phyloP scores from a whole-genome alignment of 2,113 vertebrate genomes.

The Castor canadensis region DNA sequence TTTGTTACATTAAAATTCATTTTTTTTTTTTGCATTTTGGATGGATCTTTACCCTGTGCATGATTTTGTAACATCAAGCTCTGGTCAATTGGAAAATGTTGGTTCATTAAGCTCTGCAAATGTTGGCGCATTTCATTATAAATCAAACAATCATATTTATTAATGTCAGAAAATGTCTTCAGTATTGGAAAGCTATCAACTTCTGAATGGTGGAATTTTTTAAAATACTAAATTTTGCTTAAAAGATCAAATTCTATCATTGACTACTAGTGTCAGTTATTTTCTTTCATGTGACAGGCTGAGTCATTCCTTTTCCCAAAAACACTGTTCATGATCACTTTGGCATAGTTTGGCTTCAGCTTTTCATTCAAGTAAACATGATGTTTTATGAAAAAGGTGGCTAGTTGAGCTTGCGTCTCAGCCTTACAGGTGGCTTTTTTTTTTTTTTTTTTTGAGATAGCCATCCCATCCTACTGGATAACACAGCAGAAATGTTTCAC shows the following conservation, averaged over 20 bases:
- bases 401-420: not conserved
- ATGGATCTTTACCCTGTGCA: not conserved
- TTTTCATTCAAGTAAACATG: not conserved
- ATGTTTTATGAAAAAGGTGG: not conserved
- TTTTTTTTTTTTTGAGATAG: not conserved
- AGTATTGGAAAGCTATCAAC: not conserved
- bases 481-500: not conserved
- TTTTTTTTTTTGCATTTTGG: not conserved
- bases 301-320: not conserved
- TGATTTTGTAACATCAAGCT: not conserved
- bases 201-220: not conserved
- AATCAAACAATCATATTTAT: not conserved
- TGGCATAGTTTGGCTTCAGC: constrained; percentile 7
- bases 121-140: not conserved
- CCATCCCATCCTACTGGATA: not conserved
- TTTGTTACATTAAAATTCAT: not conserved
- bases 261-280: not conserved
- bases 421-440: too few relatives aligned
- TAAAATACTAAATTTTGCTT: constrained; percentile 27
- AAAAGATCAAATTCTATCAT: constrained; percentile 30
- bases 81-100: not conserved
- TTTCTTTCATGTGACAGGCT: not conserved
- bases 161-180: constrained; percentile 7
- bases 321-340: not conserved
- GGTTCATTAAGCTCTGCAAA: not conserved